Evolutionary conservation across 2,888 invertebrate genomes (phyloP), one percentile per base, ranked within the genome.

Genomic region (Sinhomidia bicolor): DNA sequence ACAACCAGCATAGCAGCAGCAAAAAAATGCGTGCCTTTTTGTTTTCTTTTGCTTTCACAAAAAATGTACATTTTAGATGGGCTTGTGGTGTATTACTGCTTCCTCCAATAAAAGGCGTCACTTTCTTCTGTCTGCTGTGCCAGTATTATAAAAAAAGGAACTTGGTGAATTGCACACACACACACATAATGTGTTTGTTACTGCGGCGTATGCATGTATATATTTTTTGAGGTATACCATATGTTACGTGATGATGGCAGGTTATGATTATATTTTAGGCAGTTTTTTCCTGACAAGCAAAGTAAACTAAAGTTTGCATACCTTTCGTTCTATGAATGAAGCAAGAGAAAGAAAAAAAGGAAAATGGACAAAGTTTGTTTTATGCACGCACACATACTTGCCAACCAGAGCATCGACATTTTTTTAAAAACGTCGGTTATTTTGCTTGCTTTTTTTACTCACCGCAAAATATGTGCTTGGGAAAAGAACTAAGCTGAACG

Each of bases 221-320:
- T 10, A 0, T 60, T n/a, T 65, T 5, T n/a, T 44, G 12, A 44
- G 6, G 20, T 12, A 71, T 23, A 17, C 3, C 5, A 26, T n/a
- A 29, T n/a, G 32, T n/a, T 65, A 36, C 29, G 29, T 44, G 12
- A 17, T 71, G n/a, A 20, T 44, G 71, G 41, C 71, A 71, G 44
- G 71, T 44, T 71, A 71, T 71, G 17, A 71, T 71, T 71, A 68
- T 71, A 44, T 71, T 65, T 62, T 71, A 44, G n/a, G 71, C 44
- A 41, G 44, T 41, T 71, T 71, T 6, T 71, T 14, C 23, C 71
- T n/a, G n/a, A n/a, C n/a, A n/a, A n/a, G n/a, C n/a, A n/a, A n/a
- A n/a, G n/a, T n/a, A n/a, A n/a, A n/a, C n/a, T n/a, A n/a, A 71
- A 44, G 44, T 41, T 71, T 41, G 71, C 71, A 71, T 71, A 71